Percentiles rank a stretch among this genome's conserved stretches.
Conservation (phyloP, 2,888 invertebrate species). For the Agrotis clavis region DNA sequence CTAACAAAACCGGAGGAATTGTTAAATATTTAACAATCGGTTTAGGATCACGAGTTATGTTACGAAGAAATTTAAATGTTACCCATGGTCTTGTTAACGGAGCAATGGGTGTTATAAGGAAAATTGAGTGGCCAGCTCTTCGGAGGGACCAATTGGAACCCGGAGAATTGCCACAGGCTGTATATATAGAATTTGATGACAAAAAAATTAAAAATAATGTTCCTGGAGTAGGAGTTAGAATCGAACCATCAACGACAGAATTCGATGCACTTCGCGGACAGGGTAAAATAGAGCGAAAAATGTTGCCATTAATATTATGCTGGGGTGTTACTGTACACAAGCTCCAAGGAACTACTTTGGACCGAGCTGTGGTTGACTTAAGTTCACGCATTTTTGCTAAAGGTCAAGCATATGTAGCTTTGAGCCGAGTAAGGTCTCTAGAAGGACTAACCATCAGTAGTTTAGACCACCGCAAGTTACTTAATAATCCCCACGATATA, state of each 20-base stretch:
- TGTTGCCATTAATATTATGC: background rate
- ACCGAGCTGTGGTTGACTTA: no score
- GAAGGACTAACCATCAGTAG: no score
- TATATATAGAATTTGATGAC: background rate
- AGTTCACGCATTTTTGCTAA: no score
- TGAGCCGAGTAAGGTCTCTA: no score
- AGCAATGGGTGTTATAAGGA: background rate
- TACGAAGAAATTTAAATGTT: no score
- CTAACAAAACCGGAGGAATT: no score
- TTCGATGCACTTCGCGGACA: background rate
- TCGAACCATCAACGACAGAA: no score
- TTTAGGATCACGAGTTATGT: background rate
- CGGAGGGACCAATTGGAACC: background rate
- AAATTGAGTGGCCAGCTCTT: background rate
- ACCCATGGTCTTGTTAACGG: background rate
- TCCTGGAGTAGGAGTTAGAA: no score
- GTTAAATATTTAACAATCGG: background rate
- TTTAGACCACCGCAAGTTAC: no score
- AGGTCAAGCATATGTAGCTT: no score
- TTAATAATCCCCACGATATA: no score
- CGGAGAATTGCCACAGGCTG: background rate
- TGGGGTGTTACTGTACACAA: background rate
- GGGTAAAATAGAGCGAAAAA: background rate
- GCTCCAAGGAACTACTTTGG: background rate
- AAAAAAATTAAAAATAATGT: background rate